phyloP scores from a whole-genome alignment of 2,797 vertebrate species.

The Alca torda region DNA sequence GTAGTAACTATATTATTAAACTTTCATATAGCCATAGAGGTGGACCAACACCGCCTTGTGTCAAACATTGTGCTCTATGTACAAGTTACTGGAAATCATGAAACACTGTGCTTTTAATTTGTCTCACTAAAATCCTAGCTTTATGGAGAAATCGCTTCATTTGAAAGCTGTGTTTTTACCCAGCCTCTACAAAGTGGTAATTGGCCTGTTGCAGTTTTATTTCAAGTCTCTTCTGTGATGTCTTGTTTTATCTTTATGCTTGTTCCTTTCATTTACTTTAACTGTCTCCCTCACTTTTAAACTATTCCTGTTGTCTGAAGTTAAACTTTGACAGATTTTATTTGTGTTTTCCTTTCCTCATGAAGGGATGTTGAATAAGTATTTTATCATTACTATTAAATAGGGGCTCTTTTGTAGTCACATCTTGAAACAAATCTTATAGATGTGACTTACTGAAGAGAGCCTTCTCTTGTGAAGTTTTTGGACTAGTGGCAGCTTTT shows the following conservation, averaged over 20 bases:
- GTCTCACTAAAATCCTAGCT: neutral
- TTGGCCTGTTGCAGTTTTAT: neutral
- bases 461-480: neutral
- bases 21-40: rapidly evolving
- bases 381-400: neutral
- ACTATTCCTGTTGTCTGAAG: neutral
- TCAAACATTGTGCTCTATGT: neutral
- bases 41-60: neutral
- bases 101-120: neutral
- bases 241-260: neutral
- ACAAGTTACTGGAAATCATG: neutral
- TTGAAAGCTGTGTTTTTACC: neutral
- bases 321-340: neutral
- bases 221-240: neutral
- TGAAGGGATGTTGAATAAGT: neutral
- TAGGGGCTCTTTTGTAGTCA: neutral
- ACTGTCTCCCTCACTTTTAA: neutral
- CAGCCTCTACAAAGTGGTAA: neutral
- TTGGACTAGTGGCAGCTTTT: neutral
- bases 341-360: neutral
- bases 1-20: neutral
- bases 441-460: neutral
- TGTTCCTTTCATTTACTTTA: neutral
- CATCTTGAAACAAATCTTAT: rapidly evolving
- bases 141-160: neutral